A percentile compares a stretch with the other conserved stretches of the same genome.
Conservation (phyloP, 2,113 vertebrate genomes). For the Bombycilla garrulus region DNA sequence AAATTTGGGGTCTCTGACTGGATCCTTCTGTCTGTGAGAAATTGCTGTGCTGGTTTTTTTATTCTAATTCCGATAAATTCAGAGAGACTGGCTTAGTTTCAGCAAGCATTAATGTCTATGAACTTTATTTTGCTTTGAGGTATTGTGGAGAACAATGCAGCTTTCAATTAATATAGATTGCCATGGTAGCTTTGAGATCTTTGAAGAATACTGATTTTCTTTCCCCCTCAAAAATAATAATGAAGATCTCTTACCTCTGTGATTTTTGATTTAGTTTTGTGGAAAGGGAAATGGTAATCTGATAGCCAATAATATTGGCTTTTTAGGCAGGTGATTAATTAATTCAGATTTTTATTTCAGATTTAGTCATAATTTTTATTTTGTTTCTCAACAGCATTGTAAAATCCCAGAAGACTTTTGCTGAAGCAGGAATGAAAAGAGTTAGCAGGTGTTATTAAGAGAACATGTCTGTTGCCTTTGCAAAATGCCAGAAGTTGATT, state of each 20-base stretch:
- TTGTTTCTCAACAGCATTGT: slow-evolving; percentile 19
- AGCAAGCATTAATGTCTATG: background rate
- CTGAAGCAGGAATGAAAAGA: slow-evolving; percentile 34
- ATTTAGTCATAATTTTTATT: slow-evolving; percentile 60
- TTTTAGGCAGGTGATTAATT: slow-evolving; percentile 54
- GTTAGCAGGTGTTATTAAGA: slow-evolving; percentile 69
- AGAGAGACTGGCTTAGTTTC: background rate
- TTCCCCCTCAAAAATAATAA: background rate
- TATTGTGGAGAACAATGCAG: background rate
- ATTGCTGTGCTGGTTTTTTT: background rate
- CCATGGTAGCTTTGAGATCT: background rate
- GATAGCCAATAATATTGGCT: background rate
- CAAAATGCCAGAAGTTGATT: slow-evolving; percentile 74
- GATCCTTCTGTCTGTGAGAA: background rate
- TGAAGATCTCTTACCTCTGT: background rate
- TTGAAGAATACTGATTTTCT: background rate
- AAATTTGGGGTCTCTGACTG: background rate
- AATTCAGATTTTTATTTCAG: slow-evolving; percentile 33
- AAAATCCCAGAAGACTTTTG: slow-evolving; percentile 62
- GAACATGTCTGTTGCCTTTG: slow-evolving; percentile 67
- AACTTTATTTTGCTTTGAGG: slow-evolving; percentile 22
- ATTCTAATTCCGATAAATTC: background rate
- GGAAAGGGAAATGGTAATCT: background rate
- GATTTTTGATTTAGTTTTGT: background rate
- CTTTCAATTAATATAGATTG: slow-evolving; percentile 34